Conservation (phyloP, 2,888 invertebrate genomes). For the Beris chalybata region DNA sequence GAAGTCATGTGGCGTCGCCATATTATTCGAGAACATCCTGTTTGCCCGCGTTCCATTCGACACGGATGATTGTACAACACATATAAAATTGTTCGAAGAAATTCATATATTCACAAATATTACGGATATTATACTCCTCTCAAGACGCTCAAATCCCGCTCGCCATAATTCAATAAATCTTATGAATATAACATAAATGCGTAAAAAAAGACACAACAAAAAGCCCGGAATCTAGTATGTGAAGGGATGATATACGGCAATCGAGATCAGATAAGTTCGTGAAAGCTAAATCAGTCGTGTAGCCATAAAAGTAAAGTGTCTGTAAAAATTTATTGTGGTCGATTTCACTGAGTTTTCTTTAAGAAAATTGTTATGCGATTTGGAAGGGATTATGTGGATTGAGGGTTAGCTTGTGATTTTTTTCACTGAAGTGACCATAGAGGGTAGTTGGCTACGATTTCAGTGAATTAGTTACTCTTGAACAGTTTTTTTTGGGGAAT, state of each 20-base stretch:
- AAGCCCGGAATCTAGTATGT: slow-evolving; percentile 13
- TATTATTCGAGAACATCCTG: slow-evolving; percentile 30
- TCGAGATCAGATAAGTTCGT: slow-evolving; percentile 40
- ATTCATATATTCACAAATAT: slow-evolving; percentile 37
- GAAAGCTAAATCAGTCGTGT: slow-evolving; percentile 40
- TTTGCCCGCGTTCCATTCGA: slow-evolving; percentile 14
- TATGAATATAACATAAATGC: slow-evolving; percentile 40
- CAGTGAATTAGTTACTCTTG: background rate
- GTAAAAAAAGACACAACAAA: slow-evolving; percentile 30
- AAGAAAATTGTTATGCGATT: slow-evolving; percentile 1
- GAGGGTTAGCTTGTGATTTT: too few relatives aligned
- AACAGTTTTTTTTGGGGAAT: background rate
- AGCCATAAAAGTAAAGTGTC: slow-evolving; percentile 40
- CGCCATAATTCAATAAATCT: slow-evolving; percentile 39
- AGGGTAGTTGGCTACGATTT: slow-evolving; percentile 3
- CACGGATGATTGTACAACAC: slow-evolving; percentile 29
- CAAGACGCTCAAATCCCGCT: slow-evolving; percentile 28
- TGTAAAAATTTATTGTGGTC: slow-evolving; percentile 39
- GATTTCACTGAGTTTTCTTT: slow-evolving; percentile 24
- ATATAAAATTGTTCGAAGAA: slow-evolving; percentile 17
- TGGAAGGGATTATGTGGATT: slow-evolving; percentile 1
- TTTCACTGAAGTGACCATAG: background rate
- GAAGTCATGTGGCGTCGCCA: slow-evolving; percentile 39
- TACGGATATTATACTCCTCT: slow-evolving; percentile 14
- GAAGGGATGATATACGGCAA: slow-evolving; percentile 37